phyloP scores from a whole-genome alignment of 2,888 invertebrate genomes.

The Pyralis farinalis region DNA sequence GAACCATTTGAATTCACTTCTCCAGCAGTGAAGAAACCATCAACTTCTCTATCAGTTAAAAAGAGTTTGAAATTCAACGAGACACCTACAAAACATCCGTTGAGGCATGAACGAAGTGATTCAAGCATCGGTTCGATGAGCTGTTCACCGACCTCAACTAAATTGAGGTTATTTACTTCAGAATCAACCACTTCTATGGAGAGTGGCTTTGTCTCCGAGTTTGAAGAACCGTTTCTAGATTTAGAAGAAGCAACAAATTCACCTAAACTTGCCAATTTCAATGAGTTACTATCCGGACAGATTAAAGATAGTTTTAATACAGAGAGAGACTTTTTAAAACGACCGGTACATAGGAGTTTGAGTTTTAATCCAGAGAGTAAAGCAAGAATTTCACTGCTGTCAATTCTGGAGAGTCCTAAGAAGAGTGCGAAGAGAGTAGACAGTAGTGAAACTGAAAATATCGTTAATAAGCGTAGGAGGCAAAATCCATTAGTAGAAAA shows the following conservation, averaged over 20 bases:
- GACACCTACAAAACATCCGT: constrained; percentile 42
- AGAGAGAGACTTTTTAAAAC: constrained; percentile 36
- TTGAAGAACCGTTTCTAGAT: constrained; percentile 66
- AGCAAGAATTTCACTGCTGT: constrained; percentile 44
- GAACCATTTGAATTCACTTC: constrained; percentile 67
- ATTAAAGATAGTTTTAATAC: constrained; percentile 48
- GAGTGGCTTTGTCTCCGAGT: constrained; percentile 68
- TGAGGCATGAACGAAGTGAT: constrained; percentile 52
- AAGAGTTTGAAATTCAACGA: constrained; percentile 63
- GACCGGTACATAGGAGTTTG: constrained; percentile 50
- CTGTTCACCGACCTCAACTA: constrained; percentile 37
- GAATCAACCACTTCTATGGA: constrained; percentile 68
- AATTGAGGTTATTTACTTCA: constrained; percentile 45
- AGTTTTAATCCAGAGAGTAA: constrained; percentile 55
- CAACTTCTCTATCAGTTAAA: constrained; percentile 48
- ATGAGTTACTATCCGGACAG: constrained; percentile 53
- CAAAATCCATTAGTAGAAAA: constrained; percentile 26
- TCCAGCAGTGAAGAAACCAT: constrained; percentile 42
- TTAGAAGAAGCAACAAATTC: constrained; percentile 59
- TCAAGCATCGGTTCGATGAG: constrained; percentile 59
- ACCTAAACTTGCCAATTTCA: constrained; percentile 62
- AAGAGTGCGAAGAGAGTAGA: constrained; percentile 83
- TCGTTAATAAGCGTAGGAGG: constrained; percentile 54
- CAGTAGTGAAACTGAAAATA: constrained; percentile 55
- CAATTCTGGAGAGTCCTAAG: constrained; percentile 52